Percentiles rank a stretch among this genome's conserved stretches.
These are phyloP conservation scores for Serilophus lunatus DNA, from an alignment of 2,113 vertebrate species.

Conservation along the genomic window DNA sequence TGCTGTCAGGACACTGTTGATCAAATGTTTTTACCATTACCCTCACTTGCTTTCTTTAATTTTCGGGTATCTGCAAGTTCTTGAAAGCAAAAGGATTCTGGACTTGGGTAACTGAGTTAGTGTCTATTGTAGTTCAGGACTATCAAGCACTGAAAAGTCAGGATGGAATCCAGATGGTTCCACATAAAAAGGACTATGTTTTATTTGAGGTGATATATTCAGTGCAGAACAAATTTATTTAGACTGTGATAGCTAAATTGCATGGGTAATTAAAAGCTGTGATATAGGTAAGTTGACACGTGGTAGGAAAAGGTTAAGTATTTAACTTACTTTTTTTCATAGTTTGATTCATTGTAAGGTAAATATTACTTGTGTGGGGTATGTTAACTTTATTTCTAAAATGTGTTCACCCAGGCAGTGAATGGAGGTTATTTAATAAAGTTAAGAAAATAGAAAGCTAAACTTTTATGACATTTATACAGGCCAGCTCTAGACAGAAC, in stretches of 20 bases:
- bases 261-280: not conserved
- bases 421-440: not conserved
- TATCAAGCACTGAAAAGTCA: not conserved
- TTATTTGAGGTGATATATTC: conserved; percentile 10
- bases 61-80: not conserved
- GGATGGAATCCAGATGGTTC: not conserved
- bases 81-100: fast-evolving
- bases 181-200: not conserved
- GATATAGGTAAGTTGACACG: not conserved
- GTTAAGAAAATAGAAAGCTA: conserved; percentile 31
- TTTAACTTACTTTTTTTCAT: conserved; percentile 6
- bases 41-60: not conserved
- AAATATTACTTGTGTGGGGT: not conserved
- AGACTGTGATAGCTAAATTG: not conserved
- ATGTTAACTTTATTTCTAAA: conserved; percentile 40
- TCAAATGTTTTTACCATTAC: not conserved
- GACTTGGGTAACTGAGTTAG: not conserved
- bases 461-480: not conserved
- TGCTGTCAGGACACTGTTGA: not conserved
- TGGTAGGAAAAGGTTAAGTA: not conserved
- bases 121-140: not conserved
- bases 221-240: not conserved
- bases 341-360: not conserved
- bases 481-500: not conserved
- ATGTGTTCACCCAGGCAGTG: not conserved